phyloP scores from a whole-genome alignment of 2,113 vertebrate species.

The Mesitornis unicolor region DNA sequence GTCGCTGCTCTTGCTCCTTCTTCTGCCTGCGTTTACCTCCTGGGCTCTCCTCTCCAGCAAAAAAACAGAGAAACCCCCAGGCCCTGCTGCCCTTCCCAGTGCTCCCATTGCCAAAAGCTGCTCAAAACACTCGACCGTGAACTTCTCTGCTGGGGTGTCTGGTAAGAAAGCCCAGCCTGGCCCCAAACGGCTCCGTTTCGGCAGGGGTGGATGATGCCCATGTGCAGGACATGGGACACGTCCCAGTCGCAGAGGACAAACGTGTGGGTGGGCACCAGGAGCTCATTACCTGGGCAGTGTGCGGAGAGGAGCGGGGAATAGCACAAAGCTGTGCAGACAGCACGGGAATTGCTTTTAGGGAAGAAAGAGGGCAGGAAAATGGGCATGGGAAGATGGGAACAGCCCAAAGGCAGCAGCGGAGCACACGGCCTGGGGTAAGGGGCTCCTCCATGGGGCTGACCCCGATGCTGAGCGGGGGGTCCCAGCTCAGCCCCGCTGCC shows the following conservation, averaged over 20 bases:
- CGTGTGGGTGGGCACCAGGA: not conserved
- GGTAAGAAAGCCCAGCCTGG: not conserved
- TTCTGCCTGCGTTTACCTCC: not conserved
- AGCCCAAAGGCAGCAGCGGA: not conserved
- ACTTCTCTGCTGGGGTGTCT: not conserved
- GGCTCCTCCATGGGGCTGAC: not conserved
- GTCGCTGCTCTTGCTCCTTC: not conserved
- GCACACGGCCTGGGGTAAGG: fast-evolving
- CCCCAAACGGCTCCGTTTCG: fast-evolving
- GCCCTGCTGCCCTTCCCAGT: not conserved
- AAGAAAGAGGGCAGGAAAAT: not conserved
- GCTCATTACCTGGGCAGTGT: no score
- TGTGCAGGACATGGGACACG: fast-evolving
- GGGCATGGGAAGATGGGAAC: fast-evolving
- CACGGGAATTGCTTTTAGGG: not conserved
- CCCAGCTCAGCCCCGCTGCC: not conserved
- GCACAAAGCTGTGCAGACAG: not conserved
- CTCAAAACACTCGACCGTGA: fast-evolving
- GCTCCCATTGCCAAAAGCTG: fast-evolving
- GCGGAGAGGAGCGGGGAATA: not conserved
- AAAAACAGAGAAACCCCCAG: not conserved
- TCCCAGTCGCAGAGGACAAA: not conserved
- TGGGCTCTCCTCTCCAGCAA: not conserved
- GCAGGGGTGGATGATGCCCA: fast-evolving
- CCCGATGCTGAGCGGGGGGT: not conserved